Evolutionary conservation across 1,140 invertebrate genomes (phyloP).

Genomic region (Cydia pomonella): DNA sequence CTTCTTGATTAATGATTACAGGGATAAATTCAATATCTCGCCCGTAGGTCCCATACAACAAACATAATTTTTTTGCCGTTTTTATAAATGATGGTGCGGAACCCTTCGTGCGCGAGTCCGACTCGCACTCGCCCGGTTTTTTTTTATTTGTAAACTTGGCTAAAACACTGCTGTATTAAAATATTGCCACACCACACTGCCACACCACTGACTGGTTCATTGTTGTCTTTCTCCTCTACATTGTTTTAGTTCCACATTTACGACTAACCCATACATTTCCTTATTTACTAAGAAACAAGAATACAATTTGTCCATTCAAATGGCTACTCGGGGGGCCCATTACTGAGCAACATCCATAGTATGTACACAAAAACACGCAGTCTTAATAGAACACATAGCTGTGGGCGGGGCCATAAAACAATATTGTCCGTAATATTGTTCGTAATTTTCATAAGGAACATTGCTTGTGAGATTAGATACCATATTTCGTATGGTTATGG

Average conservation of each 20-base stretch:
- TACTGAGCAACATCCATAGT: neutral
- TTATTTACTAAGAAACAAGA: constrained; percentile 14
- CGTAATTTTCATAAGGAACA: constrained; percentile 29
- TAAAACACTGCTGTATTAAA: too few species aligned
- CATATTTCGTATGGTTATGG: constrained; percentile 31
- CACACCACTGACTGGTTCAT: too few species aligned
- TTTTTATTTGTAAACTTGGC: too few species aligned
- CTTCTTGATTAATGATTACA: too few species aligned
- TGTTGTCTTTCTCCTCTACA: neutral
- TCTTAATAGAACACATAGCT: constrained; percentile 21
- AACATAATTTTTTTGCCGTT: too few species aligned
- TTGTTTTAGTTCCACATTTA: neutral
- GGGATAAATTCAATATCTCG: too few species aligned
- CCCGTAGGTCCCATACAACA: too few species aligned
- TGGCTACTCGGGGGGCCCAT: constrained; percentile 15
- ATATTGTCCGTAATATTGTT: constrained; percentile 32
- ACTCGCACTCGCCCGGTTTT: too few species aligned
- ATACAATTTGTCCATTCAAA: constrained; percentile 20
- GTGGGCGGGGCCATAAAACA: constrained; percentile 28
- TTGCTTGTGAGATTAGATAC: constrained; percentile 26
- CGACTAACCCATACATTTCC: constrained; percentile 8
- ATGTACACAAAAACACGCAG: constrained; percentile 19
- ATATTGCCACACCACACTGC: too few species aligned
- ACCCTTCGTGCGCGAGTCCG: too few species aligned
- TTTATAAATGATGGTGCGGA: too few species aligned